Evolutionary conservation across 2,797 vertebrate species (phyloP).

Genomic region (Etheostoma perlongum): DNA sequence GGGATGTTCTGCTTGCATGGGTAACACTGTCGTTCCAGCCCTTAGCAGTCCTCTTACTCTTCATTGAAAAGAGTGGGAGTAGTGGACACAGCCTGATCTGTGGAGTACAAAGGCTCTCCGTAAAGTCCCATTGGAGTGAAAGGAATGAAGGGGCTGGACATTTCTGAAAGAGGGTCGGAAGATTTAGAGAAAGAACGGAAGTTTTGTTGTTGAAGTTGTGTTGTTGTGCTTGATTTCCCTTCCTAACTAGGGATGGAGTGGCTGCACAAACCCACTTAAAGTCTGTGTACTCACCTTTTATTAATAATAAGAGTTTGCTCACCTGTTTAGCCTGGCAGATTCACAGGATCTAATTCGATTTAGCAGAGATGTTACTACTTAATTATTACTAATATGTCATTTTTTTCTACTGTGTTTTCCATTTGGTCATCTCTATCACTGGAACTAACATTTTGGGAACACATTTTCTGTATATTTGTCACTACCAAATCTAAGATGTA

Average conservation of each 20-base stretch:
- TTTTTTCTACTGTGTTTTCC: neutral
- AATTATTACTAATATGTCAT: neutral
- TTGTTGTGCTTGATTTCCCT: constrained; percentile 85
- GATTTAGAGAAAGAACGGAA: constrained; percentile 87
- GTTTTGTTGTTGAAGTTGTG: constrained; percentile 90
- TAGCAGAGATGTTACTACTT: neutral
- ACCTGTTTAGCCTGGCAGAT: constrained; percentile 12
- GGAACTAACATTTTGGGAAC: neutral
- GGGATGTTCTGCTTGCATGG: constrained; percentile 90
- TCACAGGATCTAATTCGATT: neutral
- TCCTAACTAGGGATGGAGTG: constrained; percentile 71
- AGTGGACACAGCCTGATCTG: constrained; percentile 83
- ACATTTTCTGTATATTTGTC: neutral
- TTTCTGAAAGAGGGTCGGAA: constrained; percentile 79
- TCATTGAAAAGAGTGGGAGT: constrained; percentile 85
- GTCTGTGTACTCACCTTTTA: constrained; percentile 54
- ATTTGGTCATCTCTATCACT: neutral
- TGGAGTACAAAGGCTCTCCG: constrained; percentile 85
- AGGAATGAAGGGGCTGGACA: constrained; percentile 84
- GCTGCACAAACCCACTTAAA: constrained; percentile 75
- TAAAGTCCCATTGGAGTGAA: constrained; percentile 84
- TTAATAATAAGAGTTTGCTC: constrained; percentile 21
- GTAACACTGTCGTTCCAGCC: constrained; percentile 84
- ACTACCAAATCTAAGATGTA: neutral
- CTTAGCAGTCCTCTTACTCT: constrained; percentile 85